Evolutionary conservation across 2,888 invertebrate genomes (phyloP).

Genomic region (Sericinus montela): DNA sequence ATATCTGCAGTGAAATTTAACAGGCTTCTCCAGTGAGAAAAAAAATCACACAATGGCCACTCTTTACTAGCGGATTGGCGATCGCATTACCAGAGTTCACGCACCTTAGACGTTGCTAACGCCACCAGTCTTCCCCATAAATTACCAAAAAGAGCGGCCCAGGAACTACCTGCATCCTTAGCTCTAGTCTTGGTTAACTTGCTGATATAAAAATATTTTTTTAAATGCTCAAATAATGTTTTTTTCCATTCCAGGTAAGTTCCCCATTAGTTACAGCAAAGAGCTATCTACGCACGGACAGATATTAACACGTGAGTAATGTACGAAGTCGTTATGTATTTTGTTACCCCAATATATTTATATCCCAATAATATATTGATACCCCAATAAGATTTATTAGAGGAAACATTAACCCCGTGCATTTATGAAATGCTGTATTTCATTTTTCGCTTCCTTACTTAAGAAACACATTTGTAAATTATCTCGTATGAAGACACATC

Average conservation of each 20-base stretch:
- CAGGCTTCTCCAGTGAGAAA: too few relatives aligned
- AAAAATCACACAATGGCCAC: too few relatives aligned
- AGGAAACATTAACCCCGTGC: slow-evolving; percentile 23
- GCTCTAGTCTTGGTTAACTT: too few relatives aligned
- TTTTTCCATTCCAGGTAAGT: slow-evolving; percentile 33
- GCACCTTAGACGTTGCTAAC: too few relatives aligned
- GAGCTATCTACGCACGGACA: slow-evolving; percentile 14
- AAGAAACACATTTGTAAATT: background rate
- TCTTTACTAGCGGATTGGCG: too few relatives aligned
- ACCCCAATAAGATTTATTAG: slow-evolving; percentile 28
- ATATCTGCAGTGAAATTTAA: too few relatives aligned
- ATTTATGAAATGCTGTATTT: slow-evolving; percentile 16
- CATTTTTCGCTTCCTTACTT: background rate
- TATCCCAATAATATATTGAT: slow-evolving; percentile 17
- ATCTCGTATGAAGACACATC: background rate
- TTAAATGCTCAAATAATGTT: background rate
- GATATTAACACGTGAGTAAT: slow-evolving; percentile 13
- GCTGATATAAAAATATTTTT: too few relatives aligned
- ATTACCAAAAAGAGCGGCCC: too few relatives aligned
- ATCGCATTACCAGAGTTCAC: too few relatives aligned
- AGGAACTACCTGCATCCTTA: too few relatives aligned
- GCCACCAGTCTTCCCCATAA: too few relatives aligned
- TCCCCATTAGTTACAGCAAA: slow-evolving; percentile 22
- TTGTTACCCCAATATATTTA: slow-evolving; percentile 15
- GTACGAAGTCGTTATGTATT: slow-evolving; percentile 17